These are phyloP conservation scores for Tadarida brasiliensis DNA, from an alignment of 2,797 vertebrate species.

Conservation along the genomic window DNA sequence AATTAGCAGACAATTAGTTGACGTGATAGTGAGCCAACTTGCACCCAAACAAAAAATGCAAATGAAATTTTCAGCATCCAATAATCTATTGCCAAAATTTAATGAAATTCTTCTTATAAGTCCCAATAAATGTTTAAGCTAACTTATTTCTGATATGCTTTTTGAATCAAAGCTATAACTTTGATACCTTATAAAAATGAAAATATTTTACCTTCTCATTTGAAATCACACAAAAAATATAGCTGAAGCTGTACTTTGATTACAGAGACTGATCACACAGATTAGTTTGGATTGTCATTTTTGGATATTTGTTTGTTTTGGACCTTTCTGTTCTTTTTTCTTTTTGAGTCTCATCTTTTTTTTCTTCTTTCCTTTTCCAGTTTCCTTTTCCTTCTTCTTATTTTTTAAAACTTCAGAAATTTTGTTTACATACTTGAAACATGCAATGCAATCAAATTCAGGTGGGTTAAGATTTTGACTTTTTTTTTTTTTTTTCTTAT, in stretches of 20 bases:
- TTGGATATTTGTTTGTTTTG: not conserved
- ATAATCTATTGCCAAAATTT: not conserved
- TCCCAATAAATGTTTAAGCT: not conserved
- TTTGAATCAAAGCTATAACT: not conserved
- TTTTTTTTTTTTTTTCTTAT: not conserved
- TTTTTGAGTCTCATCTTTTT: not conserved
- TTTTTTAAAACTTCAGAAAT: not conserved
- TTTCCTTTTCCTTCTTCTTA: not conserved
- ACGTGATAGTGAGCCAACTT: not conserved
- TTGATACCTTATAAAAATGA: not conserved
- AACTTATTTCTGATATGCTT: constrained; percentile 15
- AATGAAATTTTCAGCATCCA: constrained; percentile 19
- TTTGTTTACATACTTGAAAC: not conserved
- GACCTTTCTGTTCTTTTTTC: not conserved
- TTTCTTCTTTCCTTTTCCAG: not conserved
- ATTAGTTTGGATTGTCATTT: not conserved
- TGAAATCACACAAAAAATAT: constrained; percentile 13
- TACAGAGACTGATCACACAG: not conserved
- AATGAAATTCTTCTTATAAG: not conserved
- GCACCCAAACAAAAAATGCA: not conserved
- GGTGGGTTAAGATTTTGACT: not conserved
- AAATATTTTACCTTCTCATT: not conserved
- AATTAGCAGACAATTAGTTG: not conserved
- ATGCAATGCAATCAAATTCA: not conserved
- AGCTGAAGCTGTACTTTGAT: not conserved